Evolutionary conservation across 64 coral and sea anemone genomes (phyloP), one percentile per base, ranked within the genome.

Genomic region (Stichodactyla helianthus): DNA sequence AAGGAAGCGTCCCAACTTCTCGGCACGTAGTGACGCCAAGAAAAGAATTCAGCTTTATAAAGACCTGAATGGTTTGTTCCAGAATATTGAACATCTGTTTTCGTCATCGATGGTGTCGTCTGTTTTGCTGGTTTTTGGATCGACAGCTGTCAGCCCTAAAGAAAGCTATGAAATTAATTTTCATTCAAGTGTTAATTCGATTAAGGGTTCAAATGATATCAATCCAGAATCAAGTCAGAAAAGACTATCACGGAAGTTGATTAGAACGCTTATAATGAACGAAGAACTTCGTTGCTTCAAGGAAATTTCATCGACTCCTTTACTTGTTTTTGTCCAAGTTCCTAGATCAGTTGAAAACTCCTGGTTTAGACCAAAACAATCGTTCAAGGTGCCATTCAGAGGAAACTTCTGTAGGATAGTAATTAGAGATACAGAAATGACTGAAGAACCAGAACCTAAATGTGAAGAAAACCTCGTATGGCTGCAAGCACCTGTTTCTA

Each of bases 321-420:
- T 99, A 77, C 86, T 95, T 65, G 51, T 94, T 52, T 92, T 92
- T 25, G 68, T 99, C 53, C 88, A 83, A 52, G 89, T 78, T 18
- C 82, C 82, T 20, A 95, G 93, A 87, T 77, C 81, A 9, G 86
- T 83, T 16, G 77, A 18, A 59, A 26, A 89, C 25, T 51, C 91
- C 7, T 99, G 97, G 97, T 95, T 99, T 82, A 83, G 83, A 60
- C 97, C 97, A 7, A 99, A 99, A 71, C 85, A 83, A 26, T 86
- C 88, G 0, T 99, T 99, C 77, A 99, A 94, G 86, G 68, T 89
- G 5, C 97, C 97, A 19, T 84, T 83, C 7, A 86, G 93, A 18
- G 97, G 97, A 52, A 86, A 95, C 13, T 55, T 78, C 6, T 99
- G 82, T 76, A 88, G 82, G 26, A 93, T 99, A 63, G 65, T 52